Evolutionary conservation across 2,797 vertebrate species (phyloP).

Genomic region (Cephalopachus bancanus): DNA sequence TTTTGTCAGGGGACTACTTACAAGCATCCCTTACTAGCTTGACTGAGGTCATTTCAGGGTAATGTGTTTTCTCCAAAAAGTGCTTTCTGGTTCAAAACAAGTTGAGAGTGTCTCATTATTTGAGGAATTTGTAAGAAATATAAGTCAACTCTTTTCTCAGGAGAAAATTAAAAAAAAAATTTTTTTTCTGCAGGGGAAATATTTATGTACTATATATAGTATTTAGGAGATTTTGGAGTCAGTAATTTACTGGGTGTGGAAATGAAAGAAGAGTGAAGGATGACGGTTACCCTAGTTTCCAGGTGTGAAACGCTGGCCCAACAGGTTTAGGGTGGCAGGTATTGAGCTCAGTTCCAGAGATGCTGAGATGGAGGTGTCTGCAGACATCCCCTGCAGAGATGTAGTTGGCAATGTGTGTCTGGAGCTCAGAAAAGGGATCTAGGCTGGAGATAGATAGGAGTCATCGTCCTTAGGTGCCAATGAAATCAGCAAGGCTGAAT

Average conservation of each 20-base stretch:
- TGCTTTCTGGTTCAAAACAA: conserved; percentile 77
- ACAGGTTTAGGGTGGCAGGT: not conserved
- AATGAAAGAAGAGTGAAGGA: not conserved
- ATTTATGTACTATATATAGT: not conserved
- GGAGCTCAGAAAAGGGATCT: not conserved
- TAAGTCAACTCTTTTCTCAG: conserved; percentile 17
- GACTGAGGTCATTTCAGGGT: conserved; percentile 74
- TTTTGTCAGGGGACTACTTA: conserved; percentile 73
- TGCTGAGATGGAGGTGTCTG: not conserved
- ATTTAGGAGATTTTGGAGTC: conserved; percentile 44
- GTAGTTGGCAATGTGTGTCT: not conserved
- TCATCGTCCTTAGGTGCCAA: not conserved
- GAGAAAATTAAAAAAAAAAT: not conserved
- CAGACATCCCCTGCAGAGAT: not conserved
- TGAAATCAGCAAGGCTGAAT: not conserved
- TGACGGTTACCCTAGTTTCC: not conserved
- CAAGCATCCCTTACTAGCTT: conserved; percentile 63
- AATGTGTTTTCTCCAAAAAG: conserved; percentile 74
- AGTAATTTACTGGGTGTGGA: not conserved
- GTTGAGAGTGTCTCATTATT: conserved; percentile 33
- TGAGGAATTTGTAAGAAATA: conserved; percentile 62
- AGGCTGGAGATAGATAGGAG: not conserved
- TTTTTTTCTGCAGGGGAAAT: not conserved
- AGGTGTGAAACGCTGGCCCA: not conserved
- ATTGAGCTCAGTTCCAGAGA: not conserved